Conservation (phyloP, 2,113 vertebrate species). For the Arvicanthis niloticus region DNA sequence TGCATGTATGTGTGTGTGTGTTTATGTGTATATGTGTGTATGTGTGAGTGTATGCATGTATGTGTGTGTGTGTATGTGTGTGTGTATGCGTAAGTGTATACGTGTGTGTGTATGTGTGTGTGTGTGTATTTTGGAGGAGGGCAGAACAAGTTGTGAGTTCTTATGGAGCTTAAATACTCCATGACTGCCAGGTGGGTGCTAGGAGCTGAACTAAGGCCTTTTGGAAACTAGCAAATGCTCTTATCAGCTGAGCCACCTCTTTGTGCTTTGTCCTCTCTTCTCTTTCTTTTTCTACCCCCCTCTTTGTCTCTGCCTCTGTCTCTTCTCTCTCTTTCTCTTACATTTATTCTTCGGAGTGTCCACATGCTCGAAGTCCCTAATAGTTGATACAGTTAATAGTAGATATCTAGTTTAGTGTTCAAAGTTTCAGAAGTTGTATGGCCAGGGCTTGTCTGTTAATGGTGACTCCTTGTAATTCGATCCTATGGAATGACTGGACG, state of each 20-base stretch:
- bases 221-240: not conserved
- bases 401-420: slow-evolving; percentile 31
- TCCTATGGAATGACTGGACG: slow-evolving; percentile 80
- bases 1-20: too few species aligned
- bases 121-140: not conserved
- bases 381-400: not conserved
- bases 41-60: too few species aligned
- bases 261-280: not conserved
- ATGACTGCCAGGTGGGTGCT: not conserved
- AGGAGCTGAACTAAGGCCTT: not conserved
- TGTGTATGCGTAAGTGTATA: not conserved
- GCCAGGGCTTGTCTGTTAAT: slow-evolving; percentile 59
- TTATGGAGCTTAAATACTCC: not conserved
- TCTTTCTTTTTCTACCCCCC: not conserved
- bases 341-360: not conserved
- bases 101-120: not conserved
- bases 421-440: slow-evolving; percentile 61
- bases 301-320: not conserved
- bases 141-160: not conserved
- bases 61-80: not conserved
- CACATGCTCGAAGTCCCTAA: not conserved
- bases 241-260: not conserved
- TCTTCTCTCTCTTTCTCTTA: not conserved
- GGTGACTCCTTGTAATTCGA: slow-evolving; percentile 72
- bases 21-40: too few species aligned